Evolutionary conservation across 2,888 invertebrate genomes (phyloP), one percentile per base, ranked within the genome.

Genomic region (Eueremaeus valkanovi): DNA sequence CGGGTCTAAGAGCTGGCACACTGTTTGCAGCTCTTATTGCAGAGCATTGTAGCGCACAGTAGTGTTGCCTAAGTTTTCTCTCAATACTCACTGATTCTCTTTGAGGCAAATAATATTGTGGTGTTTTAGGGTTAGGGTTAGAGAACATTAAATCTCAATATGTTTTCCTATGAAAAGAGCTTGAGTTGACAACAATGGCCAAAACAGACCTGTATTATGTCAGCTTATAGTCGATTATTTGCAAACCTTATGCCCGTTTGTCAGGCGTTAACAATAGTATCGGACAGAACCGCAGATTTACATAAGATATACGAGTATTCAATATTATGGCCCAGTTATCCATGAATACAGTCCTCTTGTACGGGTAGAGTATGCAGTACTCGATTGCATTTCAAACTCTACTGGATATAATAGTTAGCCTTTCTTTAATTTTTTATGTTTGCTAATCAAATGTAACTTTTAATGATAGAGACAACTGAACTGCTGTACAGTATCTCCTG

Each of bases 101-200:
- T 45, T 70, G 36, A 36, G 18, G 40, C 36, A 36, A 36, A 66
- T 36, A 36, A 66, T 36, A 18, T 24, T 31, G 36, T 21, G 40
- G 36, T 3, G 45, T 58, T 66, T 66, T 66, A 66, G 66, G 66
- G 66, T 66, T 66, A 58, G 58, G 21, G 24, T 51, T 45, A 45
- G 9, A 13, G 58, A 63, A 24, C 66, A 66, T 66, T 66, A 36
- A 66, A 66, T 66, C 66, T 36, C 66, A 66, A 66, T 66, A 70
- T 70, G 40, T 70, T 70, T 42, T 70, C n/a, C 21, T 70, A 36
- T 68, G 42, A 27, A 70, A 45, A 70, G 70, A 63, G 33, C n/a
- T n/a, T n/a, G n/a, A n/a, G 27, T 45, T 24, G 9, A 45, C 21
- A 70, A 70, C 70, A 70, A 70, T 45, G 24, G 42, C 45, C 27